These are phyloP conservation scores for Prunella strophiata DNA, from an alignment of 2,797 vertebrate species.

Conservation along the genomic window DNA sequence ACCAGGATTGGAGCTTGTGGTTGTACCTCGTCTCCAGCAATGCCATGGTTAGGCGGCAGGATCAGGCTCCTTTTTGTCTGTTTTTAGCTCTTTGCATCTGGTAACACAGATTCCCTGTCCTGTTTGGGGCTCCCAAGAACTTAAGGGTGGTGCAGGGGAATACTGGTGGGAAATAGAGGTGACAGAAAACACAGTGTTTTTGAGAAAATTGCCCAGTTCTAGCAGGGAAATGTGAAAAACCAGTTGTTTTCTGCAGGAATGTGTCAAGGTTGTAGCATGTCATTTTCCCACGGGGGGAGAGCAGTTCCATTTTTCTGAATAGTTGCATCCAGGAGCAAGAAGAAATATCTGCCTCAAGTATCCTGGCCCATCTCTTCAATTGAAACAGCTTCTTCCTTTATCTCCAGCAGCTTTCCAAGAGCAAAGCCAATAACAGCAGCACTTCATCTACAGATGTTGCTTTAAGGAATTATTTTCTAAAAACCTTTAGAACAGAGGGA, in stretches of 20 bases:
- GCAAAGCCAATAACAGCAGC: not conserved
- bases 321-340: not conserved
- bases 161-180: not conserved
- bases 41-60: not conserved
- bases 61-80: not conserved
- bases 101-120: not conserved
- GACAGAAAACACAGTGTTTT: not conserved
- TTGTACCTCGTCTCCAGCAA: not conserved
- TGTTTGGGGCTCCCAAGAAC: not conserved
- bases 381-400: not conserved
- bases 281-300: not conserved
- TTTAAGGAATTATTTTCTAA: not conserved
- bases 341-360: not conserved
- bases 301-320: not conserved
- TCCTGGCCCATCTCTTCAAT: not conserved
- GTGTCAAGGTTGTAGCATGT: not conserved
- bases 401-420: not conserved
- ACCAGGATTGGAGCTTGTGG: not conserved
- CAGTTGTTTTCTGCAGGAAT: not conserved
- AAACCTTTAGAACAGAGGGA: not conserved
- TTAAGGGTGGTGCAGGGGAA: not conserved
- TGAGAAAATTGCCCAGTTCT: not conserved
- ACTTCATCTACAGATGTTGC: not conserved
- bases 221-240: not conserved
- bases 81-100: not conserved